Evolutionary conservation across 2,888 invertebrate genomes (phyloP).

Genomic region (Agrotis clavis): DNA sequence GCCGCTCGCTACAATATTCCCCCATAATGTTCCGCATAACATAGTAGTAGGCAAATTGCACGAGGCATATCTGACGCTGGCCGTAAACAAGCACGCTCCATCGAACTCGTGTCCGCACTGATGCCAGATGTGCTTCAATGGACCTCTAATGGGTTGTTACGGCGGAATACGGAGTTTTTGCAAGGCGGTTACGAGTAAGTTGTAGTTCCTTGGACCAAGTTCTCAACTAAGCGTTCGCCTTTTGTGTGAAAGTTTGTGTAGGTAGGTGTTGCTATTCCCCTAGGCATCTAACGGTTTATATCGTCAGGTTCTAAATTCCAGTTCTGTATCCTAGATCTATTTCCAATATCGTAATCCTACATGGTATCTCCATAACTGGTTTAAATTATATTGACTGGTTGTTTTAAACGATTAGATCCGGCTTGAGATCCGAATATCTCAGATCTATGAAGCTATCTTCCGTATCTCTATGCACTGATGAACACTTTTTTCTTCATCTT

Average conservation of each 20-base stretch:
- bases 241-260: neutral
- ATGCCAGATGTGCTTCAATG: constrained; percentile 49
- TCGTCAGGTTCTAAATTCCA: neutral
- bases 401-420: neutral
- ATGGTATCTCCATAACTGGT: neutral
- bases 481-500: constrained; percentile 8
- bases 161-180: constrained; percentile 36
- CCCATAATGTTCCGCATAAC: constrained; percentile 32
- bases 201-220: neutral
- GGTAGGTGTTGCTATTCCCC: neutral
- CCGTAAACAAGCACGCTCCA: constrained; percentile 51
- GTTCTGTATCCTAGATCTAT: neutral
- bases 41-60: constrained; percentile 53
- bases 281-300: neutral
- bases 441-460: neutral
- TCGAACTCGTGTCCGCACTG: constrained; percentile 35
- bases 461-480: constrained; percentile 2
- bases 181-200: constrained; percentile 15
- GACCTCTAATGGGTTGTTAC: constrained; percentile 53
- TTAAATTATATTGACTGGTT: neutral
- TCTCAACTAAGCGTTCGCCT: neutral
- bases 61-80: constrained; percentile 31
- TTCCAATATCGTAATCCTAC: neutral
- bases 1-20: constrained; percentile 4
- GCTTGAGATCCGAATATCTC: neutral